These are phyloP conservation scores for Apis cerana DNA, from an alignment of 1,140 invertebrate species.

Conservation along the genomic window DNA sequence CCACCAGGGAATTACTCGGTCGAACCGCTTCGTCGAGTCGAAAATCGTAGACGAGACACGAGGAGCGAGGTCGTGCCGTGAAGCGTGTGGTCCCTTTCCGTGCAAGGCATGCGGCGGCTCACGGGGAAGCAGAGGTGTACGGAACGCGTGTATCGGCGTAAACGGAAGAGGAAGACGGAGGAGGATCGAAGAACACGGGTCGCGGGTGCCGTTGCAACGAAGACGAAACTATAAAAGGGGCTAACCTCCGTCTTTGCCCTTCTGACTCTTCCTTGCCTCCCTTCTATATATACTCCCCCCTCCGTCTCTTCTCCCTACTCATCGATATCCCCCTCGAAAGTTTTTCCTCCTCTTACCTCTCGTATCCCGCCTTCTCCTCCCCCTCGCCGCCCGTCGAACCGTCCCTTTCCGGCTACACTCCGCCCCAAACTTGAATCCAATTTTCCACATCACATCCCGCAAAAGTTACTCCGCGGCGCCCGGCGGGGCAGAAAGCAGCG, in stretches of 20 bases:
- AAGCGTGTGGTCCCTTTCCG: conserved; percentile 32
- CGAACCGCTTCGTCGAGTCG: conserved; percentile 60
- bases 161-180: conserved; percentile 1
- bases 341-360: background rate
- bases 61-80: conserved; percentile 51
- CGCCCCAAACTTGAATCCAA: conserved; percentile 74
- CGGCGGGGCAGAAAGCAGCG: conserved; percentile 53
- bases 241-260: conserved; percentile 45
- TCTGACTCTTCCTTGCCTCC: conserved; percentile 11
- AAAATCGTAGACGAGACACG: conserved; percentile 60
- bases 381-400: background rate
- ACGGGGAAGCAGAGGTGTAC: too few species aligned
- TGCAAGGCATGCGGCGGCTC: background rate
- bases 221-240: conserved; percentile 56
- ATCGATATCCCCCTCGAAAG: background rate
- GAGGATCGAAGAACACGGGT: background rate
- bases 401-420: conserved; percentile 52
- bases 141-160: conserved; percentile 3
- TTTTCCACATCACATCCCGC: conserved; percentile 76
- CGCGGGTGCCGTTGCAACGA: background rate
- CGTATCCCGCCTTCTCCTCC: background rate
- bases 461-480: conserved; percentile 73
- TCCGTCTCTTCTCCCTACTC: background rate
- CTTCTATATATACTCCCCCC: too few species aligned
- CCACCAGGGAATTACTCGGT: conserved; percentile 55